Percentiles rank a stretch among this genome's conserved stretches.
These are phyloP conservation scores for Rostratula benghalensis DNA, from an alignment of 2,113 vertebrate genomes.

Conservation along the genomic window DNA sequence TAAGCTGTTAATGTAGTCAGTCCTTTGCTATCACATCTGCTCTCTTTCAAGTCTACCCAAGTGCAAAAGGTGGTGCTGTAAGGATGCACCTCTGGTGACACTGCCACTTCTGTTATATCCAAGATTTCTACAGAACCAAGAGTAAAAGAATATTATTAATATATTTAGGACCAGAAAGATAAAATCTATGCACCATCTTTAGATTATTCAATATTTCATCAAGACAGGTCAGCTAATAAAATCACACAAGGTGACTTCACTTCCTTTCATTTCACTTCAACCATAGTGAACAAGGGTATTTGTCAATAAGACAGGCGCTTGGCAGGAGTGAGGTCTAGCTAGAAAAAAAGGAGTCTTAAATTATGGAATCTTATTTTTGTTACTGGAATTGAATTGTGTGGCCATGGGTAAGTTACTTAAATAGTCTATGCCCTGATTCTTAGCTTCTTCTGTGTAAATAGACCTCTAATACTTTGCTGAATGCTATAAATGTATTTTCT, in stretches of 20 bases:
- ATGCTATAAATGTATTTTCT: background rate
- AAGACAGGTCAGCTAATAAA: conserved; percentile 35
- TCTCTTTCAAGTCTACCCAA: background rate
- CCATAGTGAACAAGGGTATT: background rate
- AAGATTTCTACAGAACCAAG: background rate
- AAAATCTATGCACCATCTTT: background rate
- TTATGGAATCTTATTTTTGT: background rate
- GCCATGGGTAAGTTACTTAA: background rate
- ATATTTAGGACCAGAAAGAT: background rate
- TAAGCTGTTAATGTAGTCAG: conserved; percentile 23
- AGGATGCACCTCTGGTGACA: background rate
- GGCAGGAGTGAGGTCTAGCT: background rate
- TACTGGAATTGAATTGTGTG: background rate
- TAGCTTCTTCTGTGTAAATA: background rate
- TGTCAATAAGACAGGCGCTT: conserved; percentile 12
- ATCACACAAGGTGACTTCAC: conserved; percentile 33
- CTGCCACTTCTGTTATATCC: background rate
- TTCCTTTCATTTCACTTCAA: conserved; percentile 27
- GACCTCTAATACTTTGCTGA: background rate
- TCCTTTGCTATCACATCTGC: background rate
- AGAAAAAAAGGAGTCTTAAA: background rate
- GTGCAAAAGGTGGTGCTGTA: background rate
- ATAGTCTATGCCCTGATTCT: background rate
- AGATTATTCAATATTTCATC: conserved; percentile 19
- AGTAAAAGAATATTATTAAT: background rate